phyloP scores from a whole-genome alignment of 53 echinoderm and acorn worm species.

The Antedon mediterranea region DNA sequence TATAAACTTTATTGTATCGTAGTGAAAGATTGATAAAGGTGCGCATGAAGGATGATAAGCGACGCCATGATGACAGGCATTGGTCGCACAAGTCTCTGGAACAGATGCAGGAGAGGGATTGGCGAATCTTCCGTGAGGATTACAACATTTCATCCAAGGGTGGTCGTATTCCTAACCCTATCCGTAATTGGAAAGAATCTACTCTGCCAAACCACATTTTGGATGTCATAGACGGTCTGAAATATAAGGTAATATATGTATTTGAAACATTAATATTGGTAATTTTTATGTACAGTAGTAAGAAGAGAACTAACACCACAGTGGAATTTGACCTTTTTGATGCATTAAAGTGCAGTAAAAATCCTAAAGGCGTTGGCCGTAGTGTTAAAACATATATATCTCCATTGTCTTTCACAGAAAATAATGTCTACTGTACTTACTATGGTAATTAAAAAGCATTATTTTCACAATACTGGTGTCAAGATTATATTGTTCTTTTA shows the following conservation, averaged over 20 bases:
- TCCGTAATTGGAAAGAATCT: constrained; percentile 55
- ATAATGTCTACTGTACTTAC: too few relatives aligned
- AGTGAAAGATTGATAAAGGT: constrained; percentile 56
- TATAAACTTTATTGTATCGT: background rate
- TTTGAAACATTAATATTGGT: too few relatives aligned
- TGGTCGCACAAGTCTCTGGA: constrained; percentile 72
- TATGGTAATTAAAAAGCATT: too few relatives aligned
- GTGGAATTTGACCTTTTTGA: too few relatives aligned
- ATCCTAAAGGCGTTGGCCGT: too few relatives aligned
- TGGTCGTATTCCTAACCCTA: constrained; percentile 61
- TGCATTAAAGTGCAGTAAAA: too few relatives aligned
- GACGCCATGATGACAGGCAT: constrained; percentile 75
- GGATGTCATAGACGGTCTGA: constrained; percentile 48
- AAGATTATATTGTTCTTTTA: too few relatives aligned
- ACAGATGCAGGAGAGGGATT: constrained; percentile 79
- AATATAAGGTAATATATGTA: constrained; percentile 50
- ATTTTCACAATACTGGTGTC: too few relatives aligned
- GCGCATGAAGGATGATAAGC: constrained; percentile 77
- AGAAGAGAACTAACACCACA: too few relatives aligned
- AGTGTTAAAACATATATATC: too few relatives aligned
- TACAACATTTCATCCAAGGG: constrained; percentile 93
- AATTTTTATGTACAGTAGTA: too few relatives aligned
- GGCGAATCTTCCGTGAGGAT: constrained; percentile 96
- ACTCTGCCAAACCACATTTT: constrained; percentile 50
- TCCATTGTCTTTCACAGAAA: too few relatives aligned